Evolutionary conservation across 2,888 invertebrate species (phyloP).

Genomic region (Nowickia ferox): DNA sequence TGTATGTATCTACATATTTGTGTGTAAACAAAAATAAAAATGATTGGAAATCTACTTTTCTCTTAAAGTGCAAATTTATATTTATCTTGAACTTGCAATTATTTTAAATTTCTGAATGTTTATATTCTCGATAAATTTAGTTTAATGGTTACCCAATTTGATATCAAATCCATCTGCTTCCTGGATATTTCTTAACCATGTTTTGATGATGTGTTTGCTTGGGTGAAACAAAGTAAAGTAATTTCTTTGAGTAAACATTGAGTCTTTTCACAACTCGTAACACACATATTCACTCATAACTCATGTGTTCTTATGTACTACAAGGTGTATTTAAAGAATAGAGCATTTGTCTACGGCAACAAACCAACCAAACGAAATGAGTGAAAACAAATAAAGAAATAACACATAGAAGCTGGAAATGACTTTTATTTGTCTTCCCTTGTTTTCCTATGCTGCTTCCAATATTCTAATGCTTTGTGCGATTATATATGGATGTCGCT

Average conservation of each 20-base stretch:
- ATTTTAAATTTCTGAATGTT: too few relatives aligned
- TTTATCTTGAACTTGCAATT: too few relatives aligned
- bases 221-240: slow-evolving; percentile 76
- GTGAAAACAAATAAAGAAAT: slow-evolving; percentile 57
- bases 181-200: neutral
- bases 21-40: too few relatives aligned
- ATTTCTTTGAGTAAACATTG: slow-evolving; percentile 81
- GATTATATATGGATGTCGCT: neutral
- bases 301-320: neutral
- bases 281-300: slow-evolving; percentile 1
- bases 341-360: neutral
- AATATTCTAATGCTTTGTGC: slow-evolving; percentile 34
- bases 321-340: slow-evolving; percentile 38
- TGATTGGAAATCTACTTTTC: too few relatives aligned
- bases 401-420: slow-evolving; percentile 32
- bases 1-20: too few relatives aligned
- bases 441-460: slow-evolving; percentile 34
- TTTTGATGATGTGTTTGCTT: slow-evolving; percentile 40
- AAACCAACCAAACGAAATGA: slow-evolving; percentile 22
- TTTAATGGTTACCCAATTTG: too few relatives aligned
- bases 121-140: too few relatives aligned
- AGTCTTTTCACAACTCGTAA: slow-evolving; percentile 51
- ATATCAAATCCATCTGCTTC: neutral
- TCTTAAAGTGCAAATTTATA: too few relatives aligned
- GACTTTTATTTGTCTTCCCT: slow-evolving; percentile 25